Evolutionary conservation across 2,888 invertebrate species (phyloP).

Genomic region (Notocelia uddmanniana): DNA sequence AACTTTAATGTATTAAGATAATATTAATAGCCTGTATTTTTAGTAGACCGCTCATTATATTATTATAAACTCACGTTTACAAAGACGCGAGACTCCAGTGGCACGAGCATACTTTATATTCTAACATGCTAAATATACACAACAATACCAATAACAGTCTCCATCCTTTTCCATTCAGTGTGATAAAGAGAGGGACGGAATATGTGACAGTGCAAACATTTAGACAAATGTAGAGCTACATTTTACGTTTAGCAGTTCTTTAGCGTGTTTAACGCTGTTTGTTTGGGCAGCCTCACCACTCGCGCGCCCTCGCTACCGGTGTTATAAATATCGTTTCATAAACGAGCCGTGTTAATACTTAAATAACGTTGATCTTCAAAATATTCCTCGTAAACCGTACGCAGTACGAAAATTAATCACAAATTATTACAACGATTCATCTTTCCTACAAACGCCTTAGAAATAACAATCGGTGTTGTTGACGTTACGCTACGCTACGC

Average conservation of each 20-base stretch:
- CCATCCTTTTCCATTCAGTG: slow-evolving; percentile 12
- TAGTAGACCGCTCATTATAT: slow-evolving; percentile 2
- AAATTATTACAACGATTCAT: slow-evolving; percentile 26
- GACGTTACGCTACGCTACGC: neutral
- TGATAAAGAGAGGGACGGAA: slow-evolving; percentile 16
- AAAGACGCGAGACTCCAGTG: slow-evolving; percentile 21
- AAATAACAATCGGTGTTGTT: slow-evolving; percentile 24
- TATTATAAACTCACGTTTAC: slow-evolving; percentile 2
- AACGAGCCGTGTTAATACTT: slow-evolving; percentile 72
- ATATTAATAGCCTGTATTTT: slow-evolving; percentile 5
- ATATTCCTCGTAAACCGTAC: slow-evolving; percentile 49
- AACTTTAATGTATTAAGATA: neutral
- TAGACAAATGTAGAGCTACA: slow-evolving; percentile 38
- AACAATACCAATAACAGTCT: slow-evolving; percentile 9
- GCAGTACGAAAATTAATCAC: slow-evolving; percentile 7
- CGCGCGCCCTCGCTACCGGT: slow-evolving; percentile 51
- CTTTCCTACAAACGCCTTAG: slow-evolving; percentile 25
- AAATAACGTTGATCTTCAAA: slow-evolving; percentile 60
- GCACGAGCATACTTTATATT: slow-evolving; percentile 26
- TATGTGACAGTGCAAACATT: slow-evolving; percentile 37
- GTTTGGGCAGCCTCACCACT: slow-evolving; percentile 51
- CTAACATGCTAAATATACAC: slow-evolving; percentile 28
- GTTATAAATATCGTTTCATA: slow-evolving; percentile 65
- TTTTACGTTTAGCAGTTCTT: slow-evolving; percentile 45
- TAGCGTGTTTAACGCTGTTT: slow-evolving; percentile 45